Base-by-base conservation (phyloP, 2,113 vertebrate genomes). In the Rhinoderma darwinii region DNA sequence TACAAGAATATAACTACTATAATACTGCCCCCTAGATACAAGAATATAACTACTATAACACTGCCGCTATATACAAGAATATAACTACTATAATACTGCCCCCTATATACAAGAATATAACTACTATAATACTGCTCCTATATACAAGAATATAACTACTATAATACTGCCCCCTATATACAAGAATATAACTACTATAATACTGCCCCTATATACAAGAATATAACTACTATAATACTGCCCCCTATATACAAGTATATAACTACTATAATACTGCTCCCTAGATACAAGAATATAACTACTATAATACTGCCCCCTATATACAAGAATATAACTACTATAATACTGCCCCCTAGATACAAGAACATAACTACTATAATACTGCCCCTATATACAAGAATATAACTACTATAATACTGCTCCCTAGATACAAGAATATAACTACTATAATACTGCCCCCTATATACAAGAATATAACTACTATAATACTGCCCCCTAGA, bases 371-470 rank as follows among this genome's bases (percentile, higher is more conserved):
- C 54, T 59, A n/a, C 54, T 59, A 59, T 59, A 59, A 59, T 59
- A 6, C 17, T 54, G 20, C 47, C 22, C 51, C 51, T 20, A 54
- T 54, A 11, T 54, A 54, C 51, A 54, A 54, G 51, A 20, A 54
- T 54, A 54, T 54, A 63, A 63, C n/a, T 63, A 63, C n/a, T 63
- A 63, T 63, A 63, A 63, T 63, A 63, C 63, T 68, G 30, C 63
- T n/a, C 4, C 25, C 27, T 68, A 68, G 32, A 10, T 68, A 68
- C 63, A 68, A 68, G 63, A 32, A 32, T 68, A 68, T 68, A 68
- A 68, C 63, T 68, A 68, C 63, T 68, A 68, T 68, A 68, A 68
- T 68, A 68, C 30, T 68, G 63, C 18, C 18, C 12, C 51, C 51
- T 20, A 56, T 54, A 18, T 54, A 59, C 20, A 59, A 9, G 25